These are phyloP conservation scores for Melanocharis versteri DNA, from an alignment of 2,113 vertebrate species.

Conservation along the genomic window DNA sequence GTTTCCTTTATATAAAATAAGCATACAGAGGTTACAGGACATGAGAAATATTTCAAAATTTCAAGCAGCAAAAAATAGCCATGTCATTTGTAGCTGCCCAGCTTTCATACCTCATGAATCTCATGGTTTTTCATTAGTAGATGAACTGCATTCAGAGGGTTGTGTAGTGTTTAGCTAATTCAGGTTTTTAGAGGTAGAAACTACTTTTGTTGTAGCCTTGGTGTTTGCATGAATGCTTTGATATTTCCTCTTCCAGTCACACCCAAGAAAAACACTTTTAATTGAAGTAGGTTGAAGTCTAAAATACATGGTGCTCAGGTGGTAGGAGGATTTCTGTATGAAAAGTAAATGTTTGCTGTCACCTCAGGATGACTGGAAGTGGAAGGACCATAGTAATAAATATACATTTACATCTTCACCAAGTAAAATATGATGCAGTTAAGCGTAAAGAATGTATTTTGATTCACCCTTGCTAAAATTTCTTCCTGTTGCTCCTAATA, in stretches of 20 bases:
- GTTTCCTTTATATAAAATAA: background rate
- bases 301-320: background rate
- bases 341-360: background rate
- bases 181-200: background rate
- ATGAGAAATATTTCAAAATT: background rate
- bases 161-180: background rate
- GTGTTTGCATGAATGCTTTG: background rate
- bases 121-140: background rate
- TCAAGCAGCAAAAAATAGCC: background rate
- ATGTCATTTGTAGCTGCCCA: background rate
- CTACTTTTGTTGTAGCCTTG: background rate
- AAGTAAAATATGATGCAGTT: background rate
- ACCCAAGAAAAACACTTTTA: background rate
- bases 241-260: background rate
- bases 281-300: background rate
- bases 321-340: background rate
- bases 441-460: background rate
- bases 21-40: background rate
- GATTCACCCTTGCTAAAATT: background rate
- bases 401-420: background rate
- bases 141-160: background rate
- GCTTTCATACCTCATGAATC: background rate
- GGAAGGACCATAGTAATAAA: background rate
- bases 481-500: background rate
- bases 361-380: background rate